Base-by-base conservation (phyloP, 2,888 invertebrate species). In the Agriopis leucophaearia region DNA sequence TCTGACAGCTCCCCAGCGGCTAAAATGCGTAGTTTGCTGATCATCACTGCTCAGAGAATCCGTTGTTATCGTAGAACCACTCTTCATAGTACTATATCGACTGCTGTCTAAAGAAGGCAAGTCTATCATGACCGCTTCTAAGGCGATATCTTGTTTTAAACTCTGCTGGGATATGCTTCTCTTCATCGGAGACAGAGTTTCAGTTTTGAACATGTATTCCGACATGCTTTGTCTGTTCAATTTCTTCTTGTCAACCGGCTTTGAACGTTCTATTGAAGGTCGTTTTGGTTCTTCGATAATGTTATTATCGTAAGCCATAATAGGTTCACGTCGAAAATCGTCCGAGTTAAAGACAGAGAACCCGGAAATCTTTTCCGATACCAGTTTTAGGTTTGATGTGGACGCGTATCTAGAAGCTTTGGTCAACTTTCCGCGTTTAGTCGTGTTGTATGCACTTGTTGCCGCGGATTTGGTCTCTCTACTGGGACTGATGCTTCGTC, bases 1-100 rank as follows among this genome's bases (percentile, higher is more conserved):
- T 0, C 95, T 82, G 0, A 94, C 87, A 0, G 91, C 82, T 1
- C 95, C 92, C 95, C 95, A 94, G 0, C 91, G 74, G 36, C 91
- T 94, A 57, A 92, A 89, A 66, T 86, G 78, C 0, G 18, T 82
- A 42, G 38, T 84, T 80, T 0, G 70, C 45, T 76, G 74, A 9
- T 77, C 75, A 4, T 82, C 83, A 10, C 72, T 84, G 13, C 74
- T 80, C 48, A 70, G 10, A 0, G 88, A 66, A 67, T 87, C 47
- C 67, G 81, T 48, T 35, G 81, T 58, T 70, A 86, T 48, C 0
- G 89, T 89, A 0, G 84, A 85, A 0, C 73, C 80, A 35, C 90
- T 90, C 1, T 82, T 86, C 40, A 82, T 72, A 0, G 90, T 88
- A 8, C 83, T 83, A 15, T 89, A 90, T 4, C 82, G 80, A 0